These are phyloP conservation scores for Pseudorhiza aurosa DNA, from an alignment of 30 jellyfish, hydroid and myxozoan genomes.

Conservation along the genomic window DNA sequence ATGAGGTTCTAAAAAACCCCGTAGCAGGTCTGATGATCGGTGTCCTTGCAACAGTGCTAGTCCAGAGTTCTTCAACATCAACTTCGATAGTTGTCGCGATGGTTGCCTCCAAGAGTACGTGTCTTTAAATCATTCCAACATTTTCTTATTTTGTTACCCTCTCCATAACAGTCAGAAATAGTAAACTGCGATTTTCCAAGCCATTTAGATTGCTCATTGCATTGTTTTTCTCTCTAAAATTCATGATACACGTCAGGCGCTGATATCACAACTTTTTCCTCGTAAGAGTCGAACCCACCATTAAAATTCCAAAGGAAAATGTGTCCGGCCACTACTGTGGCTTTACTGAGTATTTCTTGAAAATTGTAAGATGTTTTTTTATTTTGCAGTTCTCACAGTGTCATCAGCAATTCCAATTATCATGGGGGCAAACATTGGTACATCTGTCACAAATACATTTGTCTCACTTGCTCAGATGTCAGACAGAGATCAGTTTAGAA, in stretches of 20 bases:
- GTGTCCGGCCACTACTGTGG: too few species aligned
- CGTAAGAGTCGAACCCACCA: too few species aligned
- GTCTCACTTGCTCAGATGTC: slow-evolving; percentile 89
- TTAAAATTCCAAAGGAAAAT: too few species aligned
- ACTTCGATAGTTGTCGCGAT: slow-evolving; percentile 94
- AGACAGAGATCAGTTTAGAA: slow-evolving; percentile 87
- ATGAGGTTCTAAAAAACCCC: slow-evolving; percentile 75
- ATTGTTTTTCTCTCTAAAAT: too few species aligned
- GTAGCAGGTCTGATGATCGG: slow-evolving; percentile 96
- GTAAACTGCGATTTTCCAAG: too few species aligned
- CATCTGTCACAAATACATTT: slow-evolving; percentile 90
- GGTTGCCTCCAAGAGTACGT: slow-evolving; percentile 95
- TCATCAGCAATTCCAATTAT: slow-evolving; percentile 91
- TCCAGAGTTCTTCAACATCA: slow-evolving; percentile 94
- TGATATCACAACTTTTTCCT: too few species aligned
- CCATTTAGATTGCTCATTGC: too few species aligned
- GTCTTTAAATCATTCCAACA: neutral
- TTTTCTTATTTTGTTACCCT: too few species aligned
- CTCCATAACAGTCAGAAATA: too few species aligned
- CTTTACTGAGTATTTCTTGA: too few species aligned
- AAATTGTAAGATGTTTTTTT: neutral
- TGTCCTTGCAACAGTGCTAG: slow-evolving; percentile 90
- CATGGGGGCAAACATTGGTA: slow-evolving; percentile 98
- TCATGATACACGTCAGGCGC: too few species aligned
- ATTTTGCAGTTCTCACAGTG: slow-evolving; percentile 66